Percentiles rank a stretch among this genome's conserved stretches.
phyloP scores from a whole-genome alignment of 1,140 invertebrate genomes.

The Drosophila ananassae region DNA sequence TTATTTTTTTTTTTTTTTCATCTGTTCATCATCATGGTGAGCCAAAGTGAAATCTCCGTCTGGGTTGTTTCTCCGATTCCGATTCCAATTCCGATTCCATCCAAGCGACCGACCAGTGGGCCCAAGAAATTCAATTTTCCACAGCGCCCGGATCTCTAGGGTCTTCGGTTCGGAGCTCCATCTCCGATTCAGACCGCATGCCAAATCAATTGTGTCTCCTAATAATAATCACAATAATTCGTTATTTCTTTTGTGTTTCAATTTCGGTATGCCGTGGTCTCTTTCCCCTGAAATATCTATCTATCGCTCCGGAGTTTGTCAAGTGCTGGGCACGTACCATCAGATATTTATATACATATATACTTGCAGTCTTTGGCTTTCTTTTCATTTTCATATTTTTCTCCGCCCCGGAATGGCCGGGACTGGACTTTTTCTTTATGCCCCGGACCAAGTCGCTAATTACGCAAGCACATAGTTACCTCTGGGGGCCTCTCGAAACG shows the following conservation, averaged over 20 bases:
- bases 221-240: conserved; percentile 61
- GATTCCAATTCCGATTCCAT: conserved; percentile 41
- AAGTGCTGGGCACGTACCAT: conserved; percentile 59
- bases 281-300: conserved; percentile 13
- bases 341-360: neutral
- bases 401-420: conserved; percentile 18
- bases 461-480: conserved; percentile 65
- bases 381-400: conserved; percentile 62
- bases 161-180: conserved; percentile 37
- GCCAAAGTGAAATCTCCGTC: conserved; percentile 73
- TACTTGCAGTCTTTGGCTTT: conserved; percentile 33
- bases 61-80: conserved; percentile 54
- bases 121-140: conserved; percentile 67
- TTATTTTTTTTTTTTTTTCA: conserved; percentile 19
- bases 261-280: conserved; percentile 19
- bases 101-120: conserved; percentile 1
- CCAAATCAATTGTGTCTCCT: conserved; percentile 72
- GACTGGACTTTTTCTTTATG: conserved; percentile 16
- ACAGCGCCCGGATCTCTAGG: conserved; percentile 70
- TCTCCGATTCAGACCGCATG: conserved; percentile 56
- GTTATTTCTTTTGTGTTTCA: conserved; percentile 40
- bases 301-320: conserved; percentile 50
- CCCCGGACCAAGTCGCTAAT: conserved; percentile 57
- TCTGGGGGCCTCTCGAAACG: conserved; percentile 24
- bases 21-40: conserved; percentile 40